phyloP scores from a whole-genome alignment of 2,113 vertebrate genomes.

The Lonchura striata region DNA sequence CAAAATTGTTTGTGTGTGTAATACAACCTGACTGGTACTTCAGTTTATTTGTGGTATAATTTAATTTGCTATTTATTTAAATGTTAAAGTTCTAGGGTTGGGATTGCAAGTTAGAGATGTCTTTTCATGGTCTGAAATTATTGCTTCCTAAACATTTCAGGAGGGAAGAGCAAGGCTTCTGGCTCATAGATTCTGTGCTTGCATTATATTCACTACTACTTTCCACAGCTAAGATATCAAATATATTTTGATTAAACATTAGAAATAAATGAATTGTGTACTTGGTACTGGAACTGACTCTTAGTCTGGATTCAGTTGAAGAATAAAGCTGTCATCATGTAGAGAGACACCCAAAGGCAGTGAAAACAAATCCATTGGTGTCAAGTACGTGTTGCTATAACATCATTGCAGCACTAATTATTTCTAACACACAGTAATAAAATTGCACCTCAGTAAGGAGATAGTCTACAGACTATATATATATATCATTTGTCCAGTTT shows the following conservation, averaged over 20 bases:
- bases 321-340: neutral
- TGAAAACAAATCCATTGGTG: neutral
- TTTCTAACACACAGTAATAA: neutral
- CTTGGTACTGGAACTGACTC: neutral
- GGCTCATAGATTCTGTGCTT: neutral
- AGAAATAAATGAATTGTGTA: neutral
- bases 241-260: slow-evolving; percentile 2
- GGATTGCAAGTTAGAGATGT: neutral
- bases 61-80: neutral
- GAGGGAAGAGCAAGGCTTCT: neutral
- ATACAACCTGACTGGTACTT: neutral
- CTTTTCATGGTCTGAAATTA: neutral
- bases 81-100: neutral
- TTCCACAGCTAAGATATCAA: neutral
- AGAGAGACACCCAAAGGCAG: neutral
- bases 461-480: neutral
- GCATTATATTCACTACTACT: neutral
- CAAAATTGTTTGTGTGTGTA: neutral
- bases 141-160: neutral
- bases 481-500: too few relatives aligned
- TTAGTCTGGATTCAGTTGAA: neutral
- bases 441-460: neutral
- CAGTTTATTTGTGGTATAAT: neutral
- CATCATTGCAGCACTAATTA: neutral
- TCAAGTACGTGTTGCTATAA: neutral